phyloP scores from a whole-genome alignment of 2,797 vertebrate species.

The Glossophaga mutica region DNA sequence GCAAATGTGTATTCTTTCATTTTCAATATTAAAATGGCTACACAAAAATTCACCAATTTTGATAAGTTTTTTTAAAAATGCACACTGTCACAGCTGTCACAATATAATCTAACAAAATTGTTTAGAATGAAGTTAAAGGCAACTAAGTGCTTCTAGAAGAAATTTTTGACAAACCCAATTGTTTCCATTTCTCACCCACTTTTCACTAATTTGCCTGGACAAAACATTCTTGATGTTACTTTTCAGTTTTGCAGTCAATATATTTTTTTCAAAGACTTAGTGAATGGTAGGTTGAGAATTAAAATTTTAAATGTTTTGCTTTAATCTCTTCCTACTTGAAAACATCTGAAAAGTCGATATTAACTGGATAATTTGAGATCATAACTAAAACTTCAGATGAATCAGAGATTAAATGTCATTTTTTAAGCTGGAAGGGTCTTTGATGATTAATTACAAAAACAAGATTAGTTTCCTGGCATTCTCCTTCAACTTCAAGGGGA shows the following conservation, averaged over 20 bases:
- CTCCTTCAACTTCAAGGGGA: not conserved
- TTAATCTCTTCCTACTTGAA: not conserved
- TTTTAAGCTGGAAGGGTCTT: not conserved
- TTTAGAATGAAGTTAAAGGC: too few relatives aligned
- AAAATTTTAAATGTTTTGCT: not conserved
- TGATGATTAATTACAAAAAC: not conserved
- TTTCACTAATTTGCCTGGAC: not conserved
- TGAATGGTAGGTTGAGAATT: not conserved
- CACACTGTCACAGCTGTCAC: too few relatives aligned
- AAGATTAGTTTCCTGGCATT: not conserved
- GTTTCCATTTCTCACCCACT: slow-evolving; percentile 5
- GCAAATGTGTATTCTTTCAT: too few relatives aligned
- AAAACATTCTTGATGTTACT: not conserved
- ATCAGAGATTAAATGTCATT: not conserved
- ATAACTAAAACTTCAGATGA: not conserved
- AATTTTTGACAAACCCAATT: too few relatives aligned
- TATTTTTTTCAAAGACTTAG: not conserved
- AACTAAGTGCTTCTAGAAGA: too few relatives aligned
- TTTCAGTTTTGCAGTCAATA: not conserved
- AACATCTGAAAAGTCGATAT: not conserved
- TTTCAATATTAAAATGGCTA: too few relatives aligned
- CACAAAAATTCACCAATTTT: too few relatives aligned
- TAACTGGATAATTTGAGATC: not conserved
- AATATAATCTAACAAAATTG: too few relatives aligned
- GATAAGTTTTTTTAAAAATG: too few relatives aligned